Conservation (phyloP, 1,140 invertebrate genomes). For the Melipona quadrifasciata region DNA sequence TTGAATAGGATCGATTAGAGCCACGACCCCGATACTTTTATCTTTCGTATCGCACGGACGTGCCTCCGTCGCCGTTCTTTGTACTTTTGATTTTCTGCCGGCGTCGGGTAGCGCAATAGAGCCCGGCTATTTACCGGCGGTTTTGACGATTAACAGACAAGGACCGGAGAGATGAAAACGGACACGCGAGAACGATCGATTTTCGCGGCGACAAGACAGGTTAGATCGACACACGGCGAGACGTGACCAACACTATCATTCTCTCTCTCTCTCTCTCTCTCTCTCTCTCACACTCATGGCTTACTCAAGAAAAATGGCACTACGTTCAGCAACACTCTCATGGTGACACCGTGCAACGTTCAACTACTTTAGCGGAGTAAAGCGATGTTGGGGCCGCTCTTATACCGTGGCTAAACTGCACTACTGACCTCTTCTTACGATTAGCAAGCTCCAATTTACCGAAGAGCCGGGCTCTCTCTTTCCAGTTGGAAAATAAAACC, state of each 20-base stretch:
- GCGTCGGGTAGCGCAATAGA: neutral
- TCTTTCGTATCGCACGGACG: neutral
- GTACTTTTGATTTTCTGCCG: neutral
- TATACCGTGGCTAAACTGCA: constrained; percentile 62
- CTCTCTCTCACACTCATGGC: neutral
- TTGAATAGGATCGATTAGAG: constrained; percentile 48
- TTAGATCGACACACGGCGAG: too few species aligned
- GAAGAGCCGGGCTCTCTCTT: constrained; percentile 42
- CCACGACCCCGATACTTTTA: neutral
- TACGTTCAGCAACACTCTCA: constrained; percentile 47
- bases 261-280: neutral
- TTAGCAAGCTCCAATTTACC: constrained; percentile 53
- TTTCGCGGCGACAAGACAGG: too few species aligned
- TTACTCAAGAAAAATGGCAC: constrained; percentile 64
- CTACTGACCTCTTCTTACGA: constrained; percentile 66
- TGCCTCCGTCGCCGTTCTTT: neutral
- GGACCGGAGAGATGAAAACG: neutral
- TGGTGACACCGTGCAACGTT: constrained; percentile 56
- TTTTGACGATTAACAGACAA: neutral
- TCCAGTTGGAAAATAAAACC: constrained; percentile 47
- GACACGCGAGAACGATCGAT: neutral
- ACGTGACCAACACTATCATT: neutral
- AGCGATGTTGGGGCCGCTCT: constrained; percentile 57
- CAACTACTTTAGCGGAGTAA: constrained; percentile 58
- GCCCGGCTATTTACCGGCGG: neutral